phyloP scores from a whole-genome alignment of 1,140 invertebrate species.

The Rhynchophorus ferrugineus region DNA sequence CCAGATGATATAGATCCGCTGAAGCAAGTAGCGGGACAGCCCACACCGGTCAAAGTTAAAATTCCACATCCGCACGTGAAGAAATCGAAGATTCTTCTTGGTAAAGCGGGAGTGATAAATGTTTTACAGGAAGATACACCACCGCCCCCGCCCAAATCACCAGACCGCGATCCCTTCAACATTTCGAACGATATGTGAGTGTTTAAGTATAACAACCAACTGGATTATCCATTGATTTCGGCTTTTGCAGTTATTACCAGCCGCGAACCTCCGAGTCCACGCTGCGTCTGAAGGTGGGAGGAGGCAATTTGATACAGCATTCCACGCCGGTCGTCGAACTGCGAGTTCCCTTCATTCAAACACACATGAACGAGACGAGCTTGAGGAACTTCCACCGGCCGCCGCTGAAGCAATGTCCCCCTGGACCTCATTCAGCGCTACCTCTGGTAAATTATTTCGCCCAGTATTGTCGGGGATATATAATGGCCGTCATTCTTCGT shows the following conservation, averaged over 20 bases:
- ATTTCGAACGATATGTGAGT: constrained; percentile 91
- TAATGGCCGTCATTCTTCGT: no score
- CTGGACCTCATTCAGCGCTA: constrained; percentile 65
- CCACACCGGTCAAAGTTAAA: constrained; percentile 75
- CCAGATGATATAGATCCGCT: constrained; percentile 88
- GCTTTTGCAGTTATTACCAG: constrained; percentile 71
- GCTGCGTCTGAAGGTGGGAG: constrained; percentile 68
- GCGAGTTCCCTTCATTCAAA: constrained; percentile 89
- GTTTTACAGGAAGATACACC: constrained; percentile 85
- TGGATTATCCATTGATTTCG: not conserved
- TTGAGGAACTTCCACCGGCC: constrained; percentile 91
- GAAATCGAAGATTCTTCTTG: constrained; percentile 92
- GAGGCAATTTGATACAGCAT: constrained; percentile 87
- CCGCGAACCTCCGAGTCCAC: constrained; percentile 77
- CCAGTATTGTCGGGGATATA: no score
- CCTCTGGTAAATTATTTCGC: constrained; percentile 72
- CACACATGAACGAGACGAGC: constrained; percentile 77
- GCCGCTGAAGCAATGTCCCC: constrained; percentile 68
- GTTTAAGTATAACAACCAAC: not conserved
- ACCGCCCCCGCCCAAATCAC: constrained; percentile 80
- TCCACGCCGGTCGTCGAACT: constrained; percentile 96
- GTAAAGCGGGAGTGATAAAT: constrained; percentile 93
- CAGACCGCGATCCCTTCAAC: constrained; percentile 94
- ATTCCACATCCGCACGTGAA: constrained; percentile 91
- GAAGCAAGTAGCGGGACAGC: constrained; percentile 51